A percentile compares a stretch with the other conserved stretches of the same genome.
Evolutionary conservation across 2,888 invertebrate genomes (phyloP).

Genomic region (Limnephilus rhombicus): DNA sequence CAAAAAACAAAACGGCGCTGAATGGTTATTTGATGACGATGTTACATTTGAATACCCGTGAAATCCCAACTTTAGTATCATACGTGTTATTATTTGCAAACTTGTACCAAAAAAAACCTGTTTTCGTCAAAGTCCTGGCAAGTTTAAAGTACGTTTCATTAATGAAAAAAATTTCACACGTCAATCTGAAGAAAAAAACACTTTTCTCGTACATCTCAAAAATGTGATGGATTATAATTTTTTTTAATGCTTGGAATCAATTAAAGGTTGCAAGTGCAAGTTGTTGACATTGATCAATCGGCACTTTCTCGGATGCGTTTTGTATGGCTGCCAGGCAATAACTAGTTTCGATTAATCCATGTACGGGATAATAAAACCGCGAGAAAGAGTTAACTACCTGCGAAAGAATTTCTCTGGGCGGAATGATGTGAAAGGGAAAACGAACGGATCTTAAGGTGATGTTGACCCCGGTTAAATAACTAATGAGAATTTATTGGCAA

Average conservation of each 20-base stretch:
- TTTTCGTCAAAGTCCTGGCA: too few species aligned
- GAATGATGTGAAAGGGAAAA: constrained; percentile 37
- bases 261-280: not conserved
- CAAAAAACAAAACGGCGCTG: too few species aligned
- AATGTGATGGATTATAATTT: not conserved
- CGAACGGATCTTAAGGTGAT: constrained; percentile 8
- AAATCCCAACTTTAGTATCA: too few species aligned
- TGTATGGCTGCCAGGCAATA: not conserved
- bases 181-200: not conserved
- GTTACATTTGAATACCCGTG: too few species aligned
- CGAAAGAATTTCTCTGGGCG: constrained; percentile 27
- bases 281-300: not conserved
- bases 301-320: constrained; percentile 20
- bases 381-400: constrained; percentile 9
- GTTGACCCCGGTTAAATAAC: constrained; percentile 12
- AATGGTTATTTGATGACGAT: too few species aligned
- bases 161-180: not conserved
- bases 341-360: not conserved
- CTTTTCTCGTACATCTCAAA: not conserved
- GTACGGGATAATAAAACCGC: not conserved
- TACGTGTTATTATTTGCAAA: too few species aligned
- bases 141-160: too few species aligned
- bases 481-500: constrained; percentile 2
- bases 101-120: too few species aligned
- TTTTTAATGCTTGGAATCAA: not conserved